Percentiles rank a stretch among this genome's conserved stretches.
These are phyloP conservation scores for Schlechtendalia chinensis DNA, from an alignment of 1,140 invertebrate species.

Conservation along the genomic window DNA sequence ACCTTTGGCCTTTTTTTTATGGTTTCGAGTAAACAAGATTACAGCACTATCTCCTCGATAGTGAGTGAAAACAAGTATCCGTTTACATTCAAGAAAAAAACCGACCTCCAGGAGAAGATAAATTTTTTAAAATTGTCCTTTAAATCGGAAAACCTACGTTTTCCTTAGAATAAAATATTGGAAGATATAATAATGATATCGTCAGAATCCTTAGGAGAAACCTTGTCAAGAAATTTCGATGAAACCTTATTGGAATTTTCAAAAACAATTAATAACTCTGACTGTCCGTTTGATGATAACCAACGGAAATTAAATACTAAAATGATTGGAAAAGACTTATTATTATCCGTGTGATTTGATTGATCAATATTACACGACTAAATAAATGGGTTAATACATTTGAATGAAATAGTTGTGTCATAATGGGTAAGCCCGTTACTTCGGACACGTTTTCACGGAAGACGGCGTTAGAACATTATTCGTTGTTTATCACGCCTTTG, in stretches of 20 bases:
- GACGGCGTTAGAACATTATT: too few relatives aligned
- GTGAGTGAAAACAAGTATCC: neutral
- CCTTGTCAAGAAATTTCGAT: neutral
- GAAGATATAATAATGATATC: conserved; percentile 10
- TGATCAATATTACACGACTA: too few relatives aligned
- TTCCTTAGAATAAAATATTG: neutral
- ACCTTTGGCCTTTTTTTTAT: conserved; percentile 43
- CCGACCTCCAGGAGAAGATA: neutral
- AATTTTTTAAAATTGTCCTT: neutral
- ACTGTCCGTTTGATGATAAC: too few relatives aligned
- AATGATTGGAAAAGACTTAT: too few relatives aligned
- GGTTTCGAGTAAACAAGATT: conserved; percentile 26
- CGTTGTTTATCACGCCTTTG: too few relatives aligned
- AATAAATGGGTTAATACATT: too few relatives aligned
- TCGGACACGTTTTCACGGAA: too few relatives aligned
- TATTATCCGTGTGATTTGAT: too few relatives aligned
- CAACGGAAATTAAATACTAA: too few relatives aligned
- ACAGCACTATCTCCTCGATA: neutral
- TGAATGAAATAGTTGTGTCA: too few relatives aligned
- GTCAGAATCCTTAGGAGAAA: conserved; percentile 2
- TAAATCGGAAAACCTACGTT: neutral
- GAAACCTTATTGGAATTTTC: conserved; percentile 21
- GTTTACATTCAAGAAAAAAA: neutral
- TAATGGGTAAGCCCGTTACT: too few relatives aligned
- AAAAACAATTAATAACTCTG: too few relatives aligned